Conservation (phyloP, 2,113 vertebrate species). For the Nipponia nippon region DNA sequence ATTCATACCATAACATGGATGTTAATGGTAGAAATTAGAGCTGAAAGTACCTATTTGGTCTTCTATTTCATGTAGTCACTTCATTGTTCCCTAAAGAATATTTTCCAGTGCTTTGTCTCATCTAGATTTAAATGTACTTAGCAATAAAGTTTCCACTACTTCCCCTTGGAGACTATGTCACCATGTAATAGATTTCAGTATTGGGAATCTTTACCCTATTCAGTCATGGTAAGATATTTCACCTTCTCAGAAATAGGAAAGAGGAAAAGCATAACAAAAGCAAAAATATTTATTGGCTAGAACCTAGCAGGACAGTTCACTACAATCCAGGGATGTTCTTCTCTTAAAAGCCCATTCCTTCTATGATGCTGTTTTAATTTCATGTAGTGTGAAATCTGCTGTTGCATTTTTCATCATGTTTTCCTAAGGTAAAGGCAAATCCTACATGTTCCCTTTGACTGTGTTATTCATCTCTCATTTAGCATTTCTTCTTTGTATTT, state of each 20-base stretch:
- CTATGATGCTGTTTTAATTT: background rate
- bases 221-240: background rate
- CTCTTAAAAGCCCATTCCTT: background rate
- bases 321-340: background rate
- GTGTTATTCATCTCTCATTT: background rate
- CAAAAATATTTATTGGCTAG: background rate
- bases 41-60: constrained; percentile 22
- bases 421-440: background rate
- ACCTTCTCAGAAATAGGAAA: background rate
- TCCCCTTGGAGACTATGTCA: constrained; percentile 23
- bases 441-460: background rate
- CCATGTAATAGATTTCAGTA: constrained; percentile 22
- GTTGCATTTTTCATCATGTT: background rate
- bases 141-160: constrained; percentile 25
- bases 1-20: background rate
- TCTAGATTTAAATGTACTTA: constrained; percentile 23
- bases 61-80: background rate
- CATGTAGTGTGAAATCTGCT: background rate
- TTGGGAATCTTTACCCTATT: constrained; percentile 28
- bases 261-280: background rate
- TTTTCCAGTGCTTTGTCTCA: constrained; percentile 14
- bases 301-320: background rate
- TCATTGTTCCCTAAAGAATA: constrained; percentile 35
- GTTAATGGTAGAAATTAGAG: background rate
- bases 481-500: background rate